Conservation (phyloP, 2,888 invertebrate species). For the Anthophora plumipes region DNA sequence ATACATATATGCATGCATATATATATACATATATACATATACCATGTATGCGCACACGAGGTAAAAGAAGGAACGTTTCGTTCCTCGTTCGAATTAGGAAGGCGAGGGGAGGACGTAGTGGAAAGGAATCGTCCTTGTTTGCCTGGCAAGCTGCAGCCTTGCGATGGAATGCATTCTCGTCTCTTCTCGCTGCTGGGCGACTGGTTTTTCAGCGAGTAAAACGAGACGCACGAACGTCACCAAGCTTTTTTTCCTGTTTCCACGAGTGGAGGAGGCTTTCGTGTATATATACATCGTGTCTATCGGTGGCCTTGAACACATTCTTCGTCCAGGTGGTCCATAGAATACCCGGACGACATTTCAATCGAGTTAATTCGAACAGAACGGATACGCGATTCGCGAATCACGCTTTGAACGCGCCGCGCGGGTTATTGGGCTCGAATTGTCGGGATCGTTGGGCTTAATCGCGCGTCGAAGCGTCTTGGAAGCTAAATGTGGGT, state of each 20-base stretch:
- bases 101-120: slow-evolving; percentile 5
- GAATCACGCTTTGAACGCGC: slow-evolving; percentile 3
- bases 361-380: slow-evolving; percentile 44
- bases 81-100: slow-evolving; percentile 20
- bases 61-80: background rate
- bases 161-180: slow-evolving; percentile 71
- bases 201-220: slow-evolving; percentile 71
- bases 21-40: no score
- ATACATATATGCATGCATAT: no score
- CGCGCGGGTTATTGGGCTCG: background rate
- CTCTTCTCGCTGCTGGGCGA: slow-evolving; percentile 64
- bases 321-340: slow-evolving; percentile 65
- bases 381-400: background rate
- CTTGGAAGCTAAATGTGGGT: background rate
- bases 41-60: background rate
- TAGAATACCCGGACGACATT: slow-evolving; percentile 33
- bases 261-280: slow-evolving; percentile 15
- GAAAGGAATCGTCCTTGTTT: slow-evolving; percentile 65
- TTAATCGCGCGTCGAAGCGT: background rate
- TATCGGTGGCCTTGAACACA: slow-evolving; percentile 67
- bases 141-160: slow-evolving; percentile 53
- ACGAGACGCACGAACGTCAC: slow-evolving; percentile 58
- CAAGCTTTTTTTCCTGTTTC: slow-evolving; percentile 54
- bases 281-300: slow-evolving; percentile 26
- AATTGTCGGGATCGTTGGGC: slow-evolving; percentile 9